phyloP scores from a whole-genome alignment of 2,113 vertebrate species.

The Micronycteris hirsuta region DNA sequence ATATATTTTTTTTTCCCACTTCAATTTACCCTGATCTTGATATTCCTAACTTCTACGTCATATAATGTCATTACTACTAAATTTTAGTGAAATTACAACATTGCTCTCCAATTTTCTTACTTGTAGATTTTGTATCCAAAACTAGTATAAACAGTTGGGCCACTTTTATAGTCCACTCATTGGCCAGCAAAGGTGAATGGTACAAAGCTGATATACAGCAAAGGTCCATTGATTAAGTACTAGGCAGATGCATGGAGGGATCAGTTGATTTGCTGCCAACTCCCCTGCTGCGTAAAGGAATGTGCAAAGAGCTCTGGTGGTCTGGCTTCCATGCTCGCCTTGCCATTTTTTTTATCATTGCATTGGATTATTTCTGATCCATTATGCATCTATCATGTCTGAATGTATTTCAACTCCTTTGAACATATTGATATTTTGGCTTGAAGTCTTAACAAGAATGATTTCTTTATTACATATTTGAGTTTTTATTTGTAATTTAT shows the following conservation, averaged over 20 bases:
- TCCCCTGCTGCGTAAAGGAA: not conserved
- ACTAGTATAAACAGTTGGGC: not conserved
- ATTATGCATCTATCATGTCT: conserved; percentile 30
- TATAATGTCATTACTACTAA: not conserved
- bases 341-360: conserved; percentile 41
- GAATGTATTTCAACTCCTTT: conserved; percentile 50
- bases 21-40: not conserved
- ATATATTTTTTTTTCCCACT: not conserved
- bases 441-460: conserved; percentile 37
- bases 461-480: conserved; percentile 43
- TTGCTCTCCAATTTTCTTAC: not conserved
- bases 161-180: not conserved
- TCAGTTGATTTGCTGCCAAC: not conserved
- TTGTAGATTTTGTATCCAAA: conserved; percentile 33
- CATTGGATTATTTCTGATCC: conserved; percentile 30
- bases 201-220: not conserved
- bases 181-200: not conserved
- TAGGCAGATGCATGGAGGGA: not conserved
- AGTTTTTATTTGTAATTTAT: conserved; percentile 63
- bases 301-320: conserved; percentile 26
- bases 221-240: conserved; percentile 5
- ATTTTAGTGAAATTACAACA: not conserved
- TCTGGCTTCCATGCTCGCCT: conserved; percentile 9
- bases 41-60: not conserved
- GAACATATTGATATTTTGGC: conserved; percentile 57